Evolutionary conservation across 2,797 vertebrate genomes (phyloP).

Genomic region (Propithecus deckenii): DNA sequence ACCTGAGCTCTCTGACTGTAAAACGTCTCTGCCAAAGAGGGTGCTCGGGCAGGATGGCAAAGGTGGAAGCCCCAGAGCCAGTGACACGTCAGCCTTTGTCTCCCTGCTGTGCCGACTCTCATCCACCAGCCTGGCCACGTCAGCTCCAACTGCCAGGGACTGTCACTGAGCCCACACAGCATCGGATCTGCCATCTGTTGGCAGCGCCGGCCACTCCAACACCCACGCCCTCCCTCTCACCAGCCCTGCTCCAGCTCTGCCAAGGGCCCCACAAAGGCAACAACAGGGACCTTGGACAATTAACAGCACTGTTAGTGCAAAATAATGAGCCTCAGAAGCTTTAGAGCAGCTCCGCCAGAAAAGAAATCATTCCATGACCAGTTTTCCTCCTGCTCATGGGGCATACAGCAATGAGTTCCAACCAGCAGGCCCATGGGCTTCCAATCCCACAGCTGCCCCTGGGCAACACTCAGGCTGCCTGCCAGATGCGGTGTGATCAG

Average conservation of each 20-base stretch:
- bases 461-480: not conserved
- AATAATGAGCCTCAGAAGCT: not conserved
- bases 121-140: not conserved
- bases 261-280: not conserved
- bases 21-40: rapidly evolving
- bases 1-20: not conserved
- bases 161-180: not conserved
- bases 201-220: not conserved
- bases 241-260: not conserved
- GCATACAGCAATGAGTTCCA: not conserved
- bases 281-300: rapidly evolving
- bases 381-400: not conserved
- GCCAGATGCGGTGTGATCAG: not conserved
- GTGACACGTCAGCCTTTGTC: rapidly evolving
- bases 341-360: not conserved
- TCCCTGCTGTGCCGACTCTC: not conserved
- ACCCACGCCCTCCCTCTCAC: not conserved
- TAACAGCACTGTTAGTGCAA: not conserved
- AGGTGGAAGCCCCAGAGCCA: rapidly evolving
- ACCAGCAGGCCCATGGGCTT: not conserved
- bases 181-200: not conserved
- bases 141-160: not conserved
- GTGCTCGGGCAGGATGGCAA: not conserved
- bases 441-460: not conserved
- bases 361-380: not conserved